Base-by-base conservation (phyloP, 2,888 invertebrate species). In the Caenorhabditis japonica region DNA sequence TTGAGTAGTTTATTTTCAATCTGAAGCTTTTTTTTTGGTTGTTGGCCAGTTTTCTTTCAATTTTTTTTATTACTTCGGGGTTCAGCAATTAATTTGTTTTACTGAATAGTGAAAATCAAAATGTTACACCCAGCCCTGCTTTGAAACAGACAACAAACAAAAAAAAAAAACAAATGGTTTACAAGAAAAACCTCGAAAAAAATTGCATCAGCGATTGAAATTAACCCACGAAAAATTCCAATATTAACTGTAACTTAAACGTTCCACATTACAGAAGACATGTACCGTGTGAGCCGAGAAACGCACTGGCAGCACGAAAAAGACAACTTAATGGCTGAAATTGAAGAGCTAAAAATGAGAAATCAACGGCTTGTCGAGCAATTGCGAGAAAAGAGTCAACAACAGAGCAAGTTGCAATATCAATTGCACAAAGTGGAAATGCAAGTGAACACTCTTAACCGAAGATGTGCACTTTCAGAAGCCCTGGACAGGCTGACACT, bases 301-400 rank as follows among this genome's bases (percentile, higher is more conserved):
- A 76, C 75, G 7, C 77, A 79, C 12, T 68, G 69, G 52, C 64
- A 62, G 10, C 76, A 77, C 23, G 81, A 79, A 27, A 77, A 78
- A 43, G 81, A 81, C 15, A 64, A 68, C 41, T 58, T 79, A n/a
- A 43, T 62, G 53, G 81, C 81, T 36, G 79, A 81, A 64, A 73
- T 81, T 3, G 79, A 78, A 46, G 79, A 81, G 38, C 39, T 79
- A 55, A 77, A 79, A 51, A 79, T 78, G 60, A 58, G 85, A 51
- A 84, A 83, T 53, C 76, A 75, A n/a, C 69, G 81, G 41, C 64
- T 85, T 10, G 81, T 86, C 13, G 85, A 84, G 23, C 84, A 85
- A 51, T 68, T 85, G 27, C 75, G 83, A 15, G 84, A 86, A 53
- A 85, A 86, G 51, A 83, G 82, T 39, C 74, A 76, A 38, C 83